phyloP scores from a whole-genome alignment of 2,113 vertebrate genomes.

The Ginglymostoma cirratum region DNA sequence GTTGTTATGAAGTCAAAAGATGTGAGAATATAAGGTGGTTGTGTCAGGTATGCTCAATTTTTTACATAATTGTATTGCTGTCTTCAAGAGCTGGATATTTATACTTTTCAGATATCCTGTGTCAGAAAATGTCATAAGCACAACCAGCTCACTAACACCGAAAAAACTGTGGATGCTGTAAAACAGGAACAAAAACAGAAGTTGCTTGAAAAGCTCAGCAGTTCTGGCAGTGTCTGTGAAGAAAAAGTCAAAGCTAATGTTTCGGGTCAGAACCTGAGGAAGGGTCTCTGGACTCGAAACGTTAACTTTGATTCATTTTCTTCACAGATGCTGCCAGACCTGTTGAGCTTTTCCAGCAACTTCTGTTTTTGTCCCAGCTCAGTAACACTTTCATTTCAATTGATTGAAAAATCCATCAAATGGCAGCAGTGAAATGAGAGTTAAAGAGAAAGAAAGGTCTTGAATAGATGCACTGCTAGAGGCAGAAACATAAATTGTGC shows the following conservation, averaged over 20 bases:
- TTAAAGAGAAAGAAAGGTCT: neutral
- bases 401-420: neutral
- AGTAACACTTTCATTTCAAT: neutral
- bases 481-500: neutral
- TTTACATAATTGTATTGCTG: neutral
- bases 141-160: neutral
- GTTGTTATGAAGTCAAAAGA: neutral
- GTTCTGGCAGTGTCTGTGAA: too few species aligned
- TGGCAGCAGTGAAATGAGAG: neutral
- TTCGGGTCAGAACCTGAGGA: too few species aligned
- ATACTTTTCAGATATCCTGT: neutral
- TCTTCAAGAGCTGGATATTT: neutral
- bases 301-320: too few species aligned
- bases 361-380: neutral
- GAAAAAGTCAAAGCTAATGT: too few species aligned
- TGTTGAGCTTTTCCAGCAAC: too few species aligned
- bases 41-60: neutral
- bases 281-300: too few species aligned
- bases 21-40: neutral
- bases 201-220: too few species aligned
- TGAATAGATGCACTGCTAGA: neutral
- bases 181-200: too few species aligned
- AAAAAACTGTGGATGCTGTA: too few species aligned
- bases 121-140: neutral
- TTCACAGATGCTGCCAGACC: too few species aligned